A percentile compares a stretch with the other conserved stretches of the same genome.
These are phyloP conservation scores for Pitta sordida DNA, from an alignment of 2,113 vertebrate species.

Conservation along the genomic window DNA sequence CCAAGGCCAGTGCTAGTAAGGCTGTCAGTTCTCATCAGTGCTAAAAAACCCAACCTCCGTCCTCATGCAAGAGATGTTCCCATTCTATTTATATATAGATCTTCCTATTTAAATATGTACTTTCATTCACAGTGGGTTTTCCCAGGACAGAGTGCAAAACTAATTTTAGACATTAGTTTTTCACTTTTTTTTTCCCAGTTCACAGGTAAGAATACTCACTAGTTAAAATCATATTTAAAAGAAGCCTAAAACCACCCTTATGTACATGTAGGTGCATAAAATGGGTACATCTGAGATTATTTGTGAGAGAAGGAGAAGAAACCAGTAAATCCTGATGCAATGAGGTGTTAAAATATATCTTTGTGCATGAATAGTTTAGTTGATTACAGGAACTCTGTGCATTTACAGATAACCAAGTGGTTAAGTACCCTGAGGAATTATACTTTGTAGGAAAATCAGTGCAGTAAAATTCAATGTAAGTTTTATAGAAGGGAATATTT, in stretches of 20 bases:
- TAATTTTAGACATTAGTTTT: not conserved
- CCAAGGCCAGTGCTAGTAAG: not conserved
- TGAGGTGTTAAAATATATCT: not conserved
- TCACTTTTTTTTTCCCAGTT: not conserved
- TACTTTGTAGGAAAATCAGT: not conserved
- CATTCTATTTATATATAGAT: not conserved
- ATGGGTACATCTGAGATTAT: not conserved
- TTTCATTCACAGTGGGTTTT: not conserved
- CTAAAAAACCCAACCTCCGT: not conserved
- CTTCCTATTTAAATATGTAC: not conserved
- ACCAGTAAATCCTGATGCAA: not conserved
- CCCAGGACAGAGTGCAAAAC: not conserved
- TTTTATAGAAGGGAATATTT: not conserved
- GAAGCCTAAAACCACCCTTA: not conserved
- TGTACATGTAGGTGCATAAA: not conserved
- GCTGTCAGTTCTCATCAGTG: not conserved
- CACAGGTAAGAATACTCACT: not conserved
- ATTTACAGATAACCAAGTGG: not conserved
- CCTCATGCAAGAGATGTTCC: not conserved
- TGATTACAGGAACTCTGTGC: not conserved
- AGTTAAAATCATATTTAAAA: not conserved
- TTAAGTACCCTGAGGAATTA: not conserved
- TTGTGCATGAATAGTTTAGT: not conserved
- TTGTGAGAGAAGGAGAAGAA: not conserved
- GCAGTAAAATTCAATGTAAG: not conserved